Evolutionary conservation across 2,113 vertebrate genomes (phyloP).

Genomic region (Atrichornis clamosus): DNA sequence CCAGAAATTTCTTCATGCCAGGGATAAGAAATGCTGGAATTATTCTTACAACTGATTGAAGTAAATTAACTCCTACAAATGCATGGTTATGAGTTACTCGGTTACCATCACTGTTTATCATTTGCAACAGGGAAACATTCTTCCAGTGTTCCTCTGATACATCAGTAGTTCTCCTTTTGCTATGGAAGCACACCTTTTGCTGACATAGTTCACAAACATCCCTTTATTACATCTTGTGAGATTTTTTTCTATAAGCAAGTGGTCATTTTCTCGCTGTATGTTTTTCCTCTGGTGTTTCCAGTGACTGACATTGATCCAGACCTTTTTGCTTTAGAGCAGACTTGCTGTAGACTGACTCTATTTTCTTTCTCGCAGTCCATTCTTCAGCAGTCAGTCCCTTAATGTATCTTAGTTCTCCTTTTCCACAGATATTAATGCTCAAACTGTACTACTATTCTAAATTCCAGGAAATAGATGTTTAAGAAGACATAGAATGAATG

Average conservation of each 20-base stretch:
- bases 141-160: background rate
- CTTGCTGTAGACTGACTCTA: background rate
- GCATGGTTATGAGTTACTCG: background rate
- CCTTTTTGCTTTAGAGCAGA: background rate
- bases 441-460: background rate
- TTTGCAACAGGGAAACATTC: background rate
- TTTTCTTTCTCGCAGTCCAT: background rate
- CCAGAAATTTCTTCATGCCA: background rate
- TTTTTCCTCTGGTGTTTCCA: background rate
- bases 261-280: background rate
- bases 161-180: background rate
- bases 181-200: background rate
- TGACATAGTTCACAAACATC: background rate
- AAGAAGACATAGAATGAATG: background rate
- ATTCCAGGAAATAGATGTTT: background rate
- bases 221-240: background rate
- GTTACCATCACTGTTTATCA: background rate
- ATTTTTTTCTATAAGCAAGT: background rate
- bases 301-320: background rate
- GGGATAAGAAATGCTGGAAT: background rate
- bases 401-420: background rate
- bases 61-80: background rate
- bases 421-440: background rate
- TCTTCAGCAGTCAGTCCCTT: background rate
- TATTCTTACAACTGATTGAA: background rate